Evolutionary conservation across 2,113 vertebrate species (phyloP).

Genomic region (Dinomys branickii): DNA sequence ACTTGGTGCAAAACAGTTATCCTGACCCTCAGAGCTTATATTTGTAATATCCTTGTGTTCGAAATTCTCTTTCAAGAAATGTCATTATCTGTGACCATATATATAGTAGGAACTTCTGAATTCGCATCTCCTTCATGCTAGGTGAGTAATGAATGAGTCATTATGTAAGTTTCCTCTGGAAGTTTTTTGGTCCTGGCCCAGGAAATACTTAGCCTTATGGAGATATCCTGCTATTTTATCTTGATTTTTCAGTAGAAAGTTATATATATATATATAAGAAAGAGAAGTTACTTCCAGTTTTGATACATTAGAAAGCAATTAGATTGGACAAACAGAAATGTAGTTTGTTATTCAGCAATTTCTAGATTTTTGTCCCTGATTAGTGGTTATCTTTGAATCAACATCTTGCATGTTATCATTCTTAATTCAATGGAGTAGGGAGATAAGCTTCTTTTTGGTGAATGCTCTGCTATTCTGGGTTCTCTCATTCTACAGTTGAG

Average conservation of each 20-base stretch:
- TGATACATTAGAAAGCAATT: slow-evolving; percentile 10
- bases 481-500: slow-evolving; percentile 47
- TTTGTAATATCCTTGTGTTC: not conserved
- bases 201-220: slow-evolving; percentile 9
- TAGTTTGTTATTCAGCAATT: slow-evolving; percentile 35
- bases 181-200: not conserved
- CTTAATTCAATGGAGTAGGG: not conserved
- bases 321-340: slow-evolving; percentile 14
- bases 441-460: slow-evolving; percentile 13
- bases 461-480: not conserved
- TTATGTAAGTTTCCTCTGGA: not conserved
- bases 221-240: not conserved
- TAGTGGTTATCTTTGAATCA: slow-evolving; percentile 28
- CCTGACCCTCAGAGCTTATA: not conserved
- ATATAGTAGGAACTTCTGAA: not conserved
- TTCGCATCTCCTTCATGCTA: not conserved
- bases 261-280: not conserved
- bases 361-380: slow-evolving; percentile 14
- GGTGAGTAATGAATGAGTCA: not conserved
- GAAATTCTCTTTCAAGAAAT: slow-evolving; percentile 5
- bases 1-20: not conserved
- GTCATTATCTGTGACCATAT: not conserved
- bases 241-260: slow-evolving; percentile 46
- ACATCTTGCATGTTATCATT: not conserved
- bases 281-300: not conserved